Evolutionary conservation across 2,888 invertebrate genomes (phyloP).

Genomic region (Sepioteuthis lessoniana): DNA sequence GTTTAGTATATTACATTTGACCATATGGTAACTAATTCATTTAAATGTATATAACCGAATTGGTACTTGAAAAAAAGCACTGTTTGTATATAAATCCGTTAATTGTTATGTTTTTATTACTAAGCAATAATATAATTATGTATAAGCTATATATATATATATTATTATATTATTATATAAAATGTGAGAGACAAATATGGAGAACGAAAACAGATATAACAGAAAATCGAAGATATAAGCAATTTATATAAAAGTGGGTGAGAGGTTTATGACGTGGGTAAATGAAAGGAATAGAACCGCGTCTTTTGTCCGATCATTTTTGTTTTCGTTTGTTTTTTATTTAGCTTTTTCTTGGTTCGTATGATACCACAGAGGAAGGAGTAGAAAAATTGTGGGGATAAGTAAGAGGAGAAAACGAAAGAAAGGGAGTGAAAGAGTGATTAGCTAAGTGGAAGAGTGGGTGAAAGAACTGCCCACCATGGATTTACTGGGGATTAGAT

Average conservation of each 20-base stretch:
- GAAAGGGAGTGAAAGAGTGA: neutral
- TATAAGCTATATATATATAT: neutral
- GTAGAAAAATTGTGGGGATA: neutral
- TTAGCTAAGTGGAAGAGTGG: neutral
- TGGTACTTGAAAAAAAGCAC: no score
- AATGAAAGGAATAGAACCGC: neutral
- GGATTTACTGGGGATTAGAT: neutral
- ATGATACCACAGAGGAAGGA: neutral
- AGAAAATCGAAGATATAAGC: neutral
- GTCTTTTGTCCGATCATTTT: neutral
- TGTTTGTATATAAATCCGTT: no score
- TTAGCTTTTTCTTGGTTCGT: neutral
- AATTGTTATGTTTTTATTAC: no score
- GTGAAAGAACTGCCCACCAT: neutral
- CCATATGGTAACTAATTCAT: no score
- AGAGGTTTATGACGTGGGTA: neutral
- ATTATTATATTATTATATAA: neutral
- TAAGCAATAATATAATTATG: no score
- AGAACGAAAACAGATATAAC: neutral
- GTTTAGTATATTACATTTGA: no score
- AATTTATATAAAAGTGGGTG: neutral
- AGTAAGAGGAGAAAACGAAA: neutral
- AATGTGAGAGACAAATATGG: accelerated
- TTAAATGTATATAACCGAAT: no score
- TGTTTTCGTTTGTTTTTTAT: neutral